phyloP scores from a whole-genome alignment of 2,113 vertebrate genomes.

The Excalfactoria chinensis region DNA sequence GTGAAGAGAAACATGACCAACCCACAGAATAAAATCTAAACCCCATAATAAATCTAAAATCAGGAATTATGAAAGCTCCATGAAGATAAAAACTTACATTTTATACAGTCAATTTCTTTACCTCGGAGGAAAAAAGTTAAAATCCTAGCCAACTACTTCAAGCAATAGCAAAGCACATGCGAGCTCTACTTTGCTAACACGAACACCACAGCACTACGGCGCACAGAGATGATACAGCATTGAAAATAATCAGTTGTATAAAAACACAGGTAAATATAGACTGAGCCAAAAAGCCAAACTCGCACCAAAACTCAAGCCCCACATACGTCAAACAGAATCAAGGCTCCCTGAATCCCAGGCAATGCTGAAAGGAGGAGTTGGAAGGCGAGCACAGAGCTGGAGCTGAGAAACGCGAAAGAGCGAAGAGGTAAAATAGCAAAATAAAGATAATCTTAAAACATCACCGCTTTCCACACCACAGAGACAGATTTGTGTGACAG shows the following conservation, averaged over 20 bases:
- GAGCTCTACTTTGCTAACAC: neutral
- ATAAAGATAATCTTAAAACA: neutral
- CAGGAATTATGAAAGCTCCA: neutral
- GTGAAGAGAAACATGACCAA: neutral
- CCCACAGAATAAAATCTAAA: neutral
- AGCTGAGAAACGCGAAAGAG: neutral
- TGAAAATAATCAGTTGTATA: neutral
- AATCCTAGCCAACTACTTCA: fast-evolving
- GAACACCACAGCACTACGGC: neutral
- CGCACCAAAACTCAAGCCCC: neutral
- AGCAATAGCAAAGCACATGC: neutral
- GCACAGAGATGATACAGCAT: neutral
- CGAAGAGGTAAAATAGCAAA: neutral
- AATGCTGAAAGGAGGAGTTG: neutral
- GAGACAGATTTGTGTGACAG: neutral
- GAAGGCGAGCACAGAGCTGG: neutral
- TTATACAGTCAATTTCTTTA: neutral
- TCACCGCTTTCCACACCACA: fast-evolving
- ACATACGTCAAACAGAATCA: neutral
- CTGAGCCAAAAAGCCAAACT: neutral
- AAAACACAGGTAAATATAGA: neutral
- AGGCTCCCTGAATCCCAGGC: neutral
- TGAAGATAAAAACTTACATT: neutral
- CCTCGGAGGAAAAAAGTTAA: neutral
- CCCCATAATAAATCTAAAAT: neutral